These are phyloP conservation scores for Apodemus agrarius DNA, from an alignment of 2,797 vertebrate genomes.

Conservation along the genomic window DNA sequence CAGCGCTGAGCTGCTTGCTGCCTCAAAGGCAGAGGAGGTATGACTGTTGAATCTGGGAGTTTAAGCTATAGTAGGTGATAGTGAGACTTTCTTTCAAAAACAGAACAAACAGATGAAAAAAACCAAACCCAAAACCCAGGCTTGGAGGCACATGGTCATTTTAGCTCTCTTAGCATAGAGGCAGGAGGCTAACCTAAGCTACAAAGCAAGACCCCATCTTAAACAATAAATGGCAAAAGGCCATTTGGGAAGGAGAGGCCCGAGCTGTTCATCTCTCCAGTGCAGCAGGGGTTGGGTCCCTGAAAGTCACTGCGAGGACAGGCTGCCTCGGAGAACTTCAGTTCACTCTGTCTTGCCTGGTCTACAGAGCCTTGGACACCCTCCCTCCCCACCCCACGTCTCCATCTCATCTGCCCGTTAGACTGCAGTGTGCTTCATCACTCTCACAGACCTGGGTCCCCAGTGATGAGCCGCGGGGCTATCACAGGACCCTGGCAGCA, in stretches of 20 bases:
- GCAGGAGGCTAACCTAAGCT: neutral
- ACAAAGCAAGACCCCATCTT: neutral
- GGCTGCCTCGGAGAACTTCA: neutral
- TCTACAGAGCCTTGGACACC: conserved; percentile 92
- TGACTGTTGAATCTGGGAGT: neutral
- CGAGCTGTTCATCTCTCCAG: conserved; percentile 66
- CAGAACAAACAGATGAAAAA: neutral
- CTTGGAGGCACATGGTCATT: neutral
- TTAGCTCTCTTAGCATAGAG: neutral
- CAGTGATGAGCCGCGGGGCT: conserved; percentile 90
- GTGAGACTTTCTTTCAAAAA: neutral
- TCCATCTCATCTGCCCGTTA: conserved; percentile 95
- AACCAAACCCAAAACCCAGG: neutral
- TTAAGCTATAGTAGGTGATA: neutral
- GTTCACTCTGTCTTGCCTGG: neutral
- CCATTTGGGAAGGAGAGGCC: neutral
- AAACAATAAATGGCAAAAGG: neutral
- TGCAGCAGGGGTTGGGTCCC: neutral
- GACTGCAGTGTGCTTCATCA: conserved; percentile 91
- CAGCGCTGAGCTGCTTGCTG: neutral
- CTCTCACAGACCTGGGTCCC: conserved; percentile 90
- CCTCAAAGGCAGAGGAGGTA: neutral
- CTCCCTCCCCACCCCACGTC: conserved; percentile 83
- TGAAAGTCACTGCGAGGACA: neutral
- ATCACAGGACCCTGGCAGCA: conserved; percentile 94